Conservation (phyloP, 2,797 vertebrate genomes). For the Parauchenoglanis ngamensis region DNA sequence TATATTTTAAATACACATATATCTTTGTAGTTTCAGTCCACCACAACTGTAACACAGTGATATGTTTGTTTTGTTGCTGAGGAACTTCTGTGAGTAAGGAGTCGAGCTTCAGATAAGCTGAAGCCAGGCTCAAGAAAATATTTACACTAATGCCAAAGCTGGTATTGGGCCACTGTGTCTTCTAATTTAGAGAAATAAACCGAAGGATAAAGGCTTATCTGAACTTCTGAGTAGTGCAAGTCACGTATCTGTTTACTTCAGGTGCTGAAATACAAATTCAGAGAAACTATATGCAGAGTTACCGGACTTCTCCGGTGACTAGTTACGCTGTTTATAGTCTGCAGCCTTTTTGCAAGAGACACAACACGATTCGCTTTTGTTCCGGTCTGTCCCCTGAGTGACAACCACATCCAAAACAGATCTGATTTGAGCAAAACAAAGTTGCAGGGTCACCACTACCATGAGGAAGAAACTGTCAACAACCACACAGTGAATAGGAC, state of each 20-base stretch:
- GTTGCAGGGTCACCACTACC: constrained; percentile 30
- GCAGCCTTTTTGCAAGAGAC: constrained; percentile 35
- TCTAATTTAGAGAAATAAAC: neutral
- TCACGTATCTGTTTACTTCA: neutral
- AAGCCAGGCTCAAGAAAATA: neutral
- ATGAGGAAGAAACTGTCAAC: constrained; percentile 45
- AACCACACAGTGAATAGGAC: constrained; percentile 22
- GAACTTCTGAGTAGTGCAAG: neutral
- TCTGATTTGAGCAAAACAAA: constrained; percentile 38
- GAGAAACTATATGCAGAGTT: neutral
- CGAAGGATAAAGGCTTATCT: neutral
- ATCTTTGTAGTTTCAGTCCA: neutral
- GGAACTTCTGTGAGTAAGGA: constrained; percentile 9
- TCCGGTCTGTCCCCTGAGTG: constrained; percentile 25
- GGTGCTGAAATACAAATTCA: neutral
- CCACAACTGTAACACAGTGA: neutral
- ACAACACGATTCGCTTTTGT: constrained; percentile 17
- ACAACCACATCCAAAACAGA: constrained; percentile 34
- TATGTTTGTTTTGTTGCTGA: constrained; percentile 4
- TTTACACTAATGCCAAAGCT: neutral
- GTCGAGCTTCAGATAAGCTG: neutral
- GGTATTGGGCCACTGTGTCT: neutral
- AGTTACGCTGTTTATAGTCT: constrained; percentile 24
- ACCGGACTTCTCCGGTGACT: neutral
- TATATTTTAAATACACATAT: neutral